Evolutionary conservation across 2,888 invertebrate genomes (phyloP).

Genomic region (Ormia ochracea): DNA sequence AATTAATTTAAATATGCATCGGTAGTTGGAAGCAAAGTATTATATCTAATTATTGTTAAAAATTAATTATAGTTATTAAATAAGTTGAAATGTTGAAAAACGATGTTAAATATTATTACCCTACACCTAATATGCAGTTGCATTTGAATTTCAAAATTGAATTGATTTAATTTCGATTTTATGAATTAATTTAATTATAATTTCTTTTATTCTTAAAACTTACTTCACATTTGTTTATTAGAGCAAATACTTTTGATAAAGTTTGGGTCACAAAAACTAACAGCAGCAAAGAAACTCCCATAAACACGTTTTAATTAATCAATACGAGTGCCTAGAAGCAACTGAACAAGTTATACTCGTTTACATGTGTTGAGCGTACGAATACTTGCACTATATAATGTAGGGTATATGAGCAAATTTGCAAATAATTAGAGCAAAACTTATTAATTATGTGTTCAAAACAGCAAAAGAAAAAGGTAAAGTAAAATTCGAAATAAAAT

Average conservation of each 20-base stretch:
- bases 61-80: constrained; percentile 46
- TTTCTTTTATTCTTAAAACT: not conserved
- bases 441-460: constrained; percentile 44
- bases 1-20: not conserved
- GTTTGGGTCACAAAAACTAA: not conserved
- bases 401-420: constrained; percentile 34
- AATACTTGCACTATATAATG: constrained; percentile 2
- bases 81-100: not conserved
- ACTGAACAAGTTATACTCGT: not conserved
- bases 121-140: not conserved
- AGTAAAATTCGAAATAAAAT: constrained; percentile 7
- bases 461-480: constrained; percentile 1
- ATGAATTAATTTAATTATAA: not conserved
- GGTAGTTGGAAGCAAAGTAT: not conserved
- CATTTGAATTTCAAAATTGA: not conserved
- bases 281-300: not conserved
- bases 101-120: not conserved
- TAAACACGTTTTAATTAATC: constrained; percentile 25
- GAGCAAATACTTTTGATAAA: constrained; percentile 21
- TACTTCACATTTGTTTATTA: constrained; percentile 31
- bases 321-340: not conserved
- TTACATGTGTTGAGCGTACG: not conserved
- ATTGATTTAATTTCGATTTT: not conserved
- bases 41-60: constrained; percentile 35
- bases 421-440: constrained; percentile 48